phyloP scores from a whole-genome alignment of 2,797 vertebrate genomes.

The Lagodon rhomboides region DNA sequence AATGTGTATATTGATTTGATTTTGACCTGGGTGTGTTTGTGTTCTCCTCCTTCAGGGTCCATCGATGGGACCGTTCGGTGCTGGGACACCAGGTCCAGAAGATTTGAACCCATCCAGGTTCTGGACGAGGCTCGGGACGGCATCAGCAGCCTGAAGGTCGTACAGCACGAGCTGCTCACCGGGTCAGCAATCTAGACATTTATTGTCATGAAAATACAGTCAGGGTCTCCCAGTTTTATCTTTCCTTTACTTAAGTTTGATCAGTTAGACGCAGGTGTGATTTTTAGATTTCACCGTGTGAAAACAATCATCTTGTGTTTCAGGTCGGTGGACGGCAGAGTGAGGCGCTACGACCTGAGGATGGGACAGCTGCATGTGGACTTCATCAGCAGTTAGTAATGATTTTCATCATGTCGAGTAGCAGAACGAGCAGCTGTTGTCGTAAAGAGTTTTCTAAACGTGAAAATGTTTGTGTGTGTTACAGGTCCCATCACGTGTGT shows the following conservation, averaged over 20 bases:
- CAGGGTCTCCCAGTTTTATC: neutral
- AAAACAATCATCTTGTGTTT: neutral
- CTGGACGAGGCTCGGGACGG: slow-evolving; percentile 92
- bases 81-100: slow-evolving; percentile 94
- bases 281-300: neutral
- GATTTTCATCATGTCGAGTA: neutral
- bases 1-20: neutral
- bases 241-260: neutral
- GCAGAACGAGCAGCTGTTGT: neutral
- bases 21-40: neutral
- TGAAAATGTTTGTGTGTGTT: slow-evolving; percentile 21
- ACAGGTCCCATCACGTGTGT: slow-evolving; percentile 93
- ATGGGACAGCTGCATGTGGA: slow-evolving; percentile 91
- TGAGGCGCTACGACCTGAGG: slow-evolving; percentile 93
- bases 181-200: slow-evolving; percentile 84
- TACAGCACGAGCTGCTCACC: slow-evolving; percentile 90
- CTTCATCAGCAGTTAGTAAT: slow-evolving; percentile 91
- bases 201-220: neutral
- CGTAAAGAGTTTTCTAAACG: neutral
- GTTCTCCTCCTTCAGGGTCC: slow-evolving; percentile 84
- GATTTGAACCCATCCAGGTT: slow-evolving; percentile 89
- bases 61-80: slow-evolving; percentile 93
- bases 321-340: slow-evolving; percentile 93
- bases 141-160: slow-evolving; percentile 94
- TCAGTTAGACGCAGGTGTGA: neutral